Evolutionary conservation across 2,888 invertebrate species (phyloP).

Genomic region (Trichogramma dendrolimi): DNA sequence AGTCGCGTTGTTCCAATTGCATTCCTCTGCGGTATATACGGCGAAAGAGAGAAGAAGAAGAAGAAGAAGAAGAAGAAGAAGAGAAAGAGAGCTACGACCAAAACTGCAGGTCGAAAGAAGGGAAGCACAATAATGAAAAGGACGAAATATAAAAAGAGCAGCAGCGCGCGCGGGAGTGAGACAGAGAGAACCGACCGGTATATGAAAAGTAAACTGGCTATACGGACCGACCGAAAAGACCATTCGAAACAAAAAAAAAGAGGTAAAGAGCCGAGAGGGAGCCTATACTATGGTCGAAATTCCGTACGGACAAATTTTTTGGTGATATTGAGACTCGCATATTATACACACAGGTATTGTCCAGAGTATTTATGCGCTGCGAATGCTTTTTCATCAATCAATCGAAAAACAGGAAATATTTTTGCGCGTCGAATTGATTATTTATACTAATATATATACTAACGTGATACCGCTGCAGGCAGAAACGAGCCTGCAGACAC

Average conservation of each 20-base stretch:
- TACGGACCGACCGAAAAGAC: no score
- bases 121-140: neutral
- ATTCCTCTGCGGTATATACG: conserved; percentile 32
- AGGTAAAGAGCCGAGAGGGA: no score
- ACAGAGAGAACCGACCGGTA: conserved; percentile 5
- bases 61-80: neutral
- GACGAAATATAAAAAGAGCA: neutral
- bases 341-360: neutral
- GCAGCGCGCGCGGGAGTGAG: neutral
- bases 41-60: conserved; percentile 19
- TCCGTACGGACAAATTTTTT: no score
- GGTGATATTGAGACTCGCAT: no score
- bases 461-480: conserved; percentile 82
- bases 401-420: neutral
- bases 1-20: conserved; percentile 43
- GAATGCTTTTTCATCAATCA: neutral
- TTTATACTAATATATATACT: conserved; percentile 48
- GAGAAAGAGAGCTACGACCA: neutral
- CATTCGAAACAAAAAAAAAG: no score
- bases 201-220: no score
- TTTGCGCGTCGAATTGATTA: neutral
- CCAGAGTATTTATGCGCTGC: neutral
- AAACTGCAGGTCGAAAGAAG: neutral
- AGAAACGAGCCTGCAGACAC: conserved; percentile 85
- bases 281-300: no score